Percentiles rank a stretch among this genome's conserved stretches.
Conservation (phyloP, 2,113 vertebrate genomes). For the Mustela lutreola region DNA sequence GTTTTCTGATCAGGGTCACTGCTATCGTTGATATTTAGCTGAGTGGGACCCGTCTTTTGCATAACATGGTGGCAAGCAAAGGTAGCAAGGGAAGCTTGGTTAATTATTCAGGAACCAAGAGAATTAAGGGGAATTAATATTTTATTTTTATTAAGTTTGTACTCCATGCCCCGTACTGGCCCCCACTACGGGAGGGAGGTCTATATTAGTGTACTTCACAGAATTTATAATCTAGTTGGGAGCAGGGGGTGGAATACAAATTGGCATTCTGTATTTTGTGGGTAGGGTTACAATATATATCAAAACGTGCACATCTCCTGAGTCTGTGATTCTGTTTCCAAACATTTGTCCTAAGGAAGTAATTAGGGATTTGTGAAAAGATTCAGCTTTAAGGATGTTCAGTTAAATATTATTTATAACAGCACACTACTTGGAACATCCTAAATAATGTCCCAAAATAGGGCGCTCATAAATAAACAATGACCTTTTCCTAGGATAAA, state of each 20-base stretch:
- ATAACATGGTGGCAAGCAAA: neutral
- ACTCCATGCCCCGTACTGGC: neutral
- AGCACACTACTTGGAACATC: neutral
- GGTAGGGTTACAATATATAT: neutral
- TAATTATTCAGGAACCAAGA: neutral
- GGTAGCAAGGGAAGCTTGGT: neutral
- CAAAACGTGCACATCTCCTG: neutral
- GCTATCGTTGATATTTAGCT: neutral
- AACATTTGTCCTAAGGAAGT: conserved; percentile 44
- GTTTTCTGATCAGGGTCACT: neutral
- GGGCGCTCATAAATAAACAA: conserved; percentile 35
- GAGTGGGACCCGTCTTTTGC: neutral
- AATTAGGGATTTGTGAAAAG: neutral
- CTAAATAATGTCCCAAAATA: neutral
- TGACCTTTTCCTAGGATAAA: conserved; percentile 9
- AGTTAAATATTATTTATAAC: conserved; percentile 36
- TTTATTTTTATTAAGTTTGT: neutral
- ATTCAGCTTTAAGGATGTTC: neutral
- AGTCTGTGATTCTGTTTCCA: neutral
- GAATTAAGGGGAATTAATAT: neutral
- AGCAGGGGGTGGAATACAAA: neutral
- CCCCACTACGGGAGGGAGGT: neutral
- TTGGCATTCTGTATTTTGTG: neutral
- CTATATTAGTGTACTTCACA: neutral
- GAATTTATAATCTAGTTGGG: neutral